Percentiles rank a stretch among this genome's conserved stretches.
These are phyloP conservation scores for Coreius guichenoti DNA, from an alignment of 2,797 vertebrate genomes.

Conservation along the genomic window DNA sequence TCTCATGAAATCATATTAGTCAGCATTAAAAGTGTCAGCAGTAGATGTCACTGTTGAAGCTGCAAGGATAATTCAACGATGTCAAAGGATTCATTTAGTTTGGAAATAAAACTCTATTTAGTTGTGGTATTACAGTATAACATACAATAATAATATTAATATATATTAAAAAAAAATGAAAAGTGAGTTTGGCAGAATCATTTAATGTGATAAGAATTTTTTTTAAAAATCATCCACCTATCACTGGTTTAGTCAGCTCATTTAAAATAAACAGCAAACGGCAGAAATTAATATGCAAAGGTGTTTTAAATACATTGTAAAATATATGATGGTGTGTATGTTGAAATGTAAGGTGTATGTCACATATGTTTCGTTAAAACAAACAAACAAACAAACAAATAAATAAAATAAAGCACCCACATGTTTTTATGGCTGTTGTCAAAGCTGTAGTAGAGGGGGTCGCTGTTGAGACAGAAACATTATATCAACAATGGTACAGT, in stretches of 20 bases:
- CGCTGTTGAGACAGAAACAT: not conserved
- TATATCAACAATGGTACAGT: too few relatives aligned
- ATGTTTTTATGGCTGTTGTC: too few relatives aligned
- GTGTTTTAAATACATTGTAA: not conserved
- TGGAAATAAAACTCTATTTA: not conserved
- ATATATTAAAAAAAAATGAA: too few relatives aligned
- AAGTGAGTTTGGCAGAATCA: not conserved
- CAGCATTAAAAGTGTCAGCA: not conserved
- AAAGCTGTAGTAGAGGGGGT: not conserved
- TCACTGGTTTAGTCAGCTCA: too few relatives aligned
- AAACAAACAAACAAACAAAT: not conserved
- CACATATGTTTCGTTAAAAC: not conserved
- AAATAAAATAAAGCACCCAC: too few relatives aligned
- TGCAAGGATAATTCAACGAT: not conserved
- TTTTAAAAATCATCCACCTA: too few relatives aligned
- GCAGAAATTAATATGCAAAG: too few relatives aligned
- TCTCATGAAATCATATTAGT: not conserved
- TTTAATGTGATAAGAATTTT: not conserved
- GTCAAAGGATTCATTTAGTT: not conserved
- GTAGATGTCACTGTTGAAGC: not conserved
- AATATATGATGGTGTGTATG: not conserved
- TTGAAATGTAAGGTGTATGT: not conserved
- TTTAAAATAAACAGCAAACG: too few relatives aligned
- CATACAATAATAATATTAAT: not conserved
- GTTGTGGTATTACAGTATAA: not conserved